These are phyloP conservation scores for Planiliza haematocheilus DNA, from an alignment of 2,113 vertebrate species.

Conservation along the genomic window DNA sequence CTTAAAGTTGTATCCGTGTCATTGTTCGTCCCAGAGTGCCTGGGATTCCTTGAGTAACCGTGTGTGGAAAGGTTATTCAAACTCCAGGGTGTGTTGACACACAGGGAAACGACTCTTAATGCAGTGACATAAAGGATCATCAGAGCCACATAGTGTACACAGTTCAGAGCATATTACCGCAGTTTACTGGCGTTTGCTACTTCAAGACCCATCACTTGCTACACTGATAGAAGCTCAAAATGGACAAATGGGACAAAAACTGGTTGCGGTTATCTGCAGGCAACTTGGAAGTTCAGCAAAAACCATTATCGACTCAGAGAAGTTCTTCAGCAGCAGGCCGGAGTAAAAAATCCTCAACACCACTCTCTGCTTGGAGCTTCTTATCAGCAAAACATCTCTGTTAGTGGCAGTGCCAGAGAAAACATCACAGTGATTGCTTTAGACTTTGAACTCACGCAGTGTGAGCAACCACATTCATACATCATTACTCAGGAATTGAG, in stretches of 20 bases:
- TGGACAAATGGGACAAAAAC: neutral
- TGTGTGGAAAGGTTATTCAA: slow-evolving; percentile 12
- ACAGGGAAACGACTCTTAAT: slow-evolving; percentile 1
- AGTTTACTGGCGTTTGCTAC: neutral
- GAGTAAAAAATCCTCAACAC: neutral
- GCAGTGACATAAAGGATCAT: neutral
- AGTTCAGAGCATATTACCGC: slow-evolving; percentile 1
- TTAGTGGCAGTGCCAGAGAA: slow-evolving; percentile 36
- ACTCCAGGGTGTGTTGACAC: slow-evolving; percentile 20
- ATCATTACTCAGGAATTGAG: slow-evolving; percentile 56
- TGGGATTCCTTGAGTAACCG: slow-evolving; percentile 59
- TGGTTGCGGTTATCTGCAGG: too few relatives aligned
- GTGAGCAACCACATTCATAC: slow-evolving; percentile 26
- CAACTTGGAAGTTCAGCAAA: neutral
- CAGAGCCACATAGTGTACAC: neutral
- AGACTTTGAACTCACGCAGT: slow-evolving; percentile 41
- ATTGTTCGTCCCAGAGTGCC: slow-evolving; percentile 55
- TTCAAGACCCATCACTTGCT: neutral
- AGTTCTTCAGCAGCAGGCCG: slow-evolving; percentile 1
- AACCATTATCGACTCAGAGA: neutral
- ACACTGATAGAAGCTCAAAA: neutral
- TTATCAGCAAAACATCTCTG: slow-evolving; percentile 62
- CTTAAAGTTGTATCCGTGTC: slow-evolving; percentile 52
- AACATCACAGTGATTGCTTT: slow-evolving; percentile 49
- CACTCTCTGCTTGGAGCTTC: neutral